Evolutionary conservation across 2,888 invertebrate genomes (phyloP).

Genomic region (Andrena fulva): DNA sequence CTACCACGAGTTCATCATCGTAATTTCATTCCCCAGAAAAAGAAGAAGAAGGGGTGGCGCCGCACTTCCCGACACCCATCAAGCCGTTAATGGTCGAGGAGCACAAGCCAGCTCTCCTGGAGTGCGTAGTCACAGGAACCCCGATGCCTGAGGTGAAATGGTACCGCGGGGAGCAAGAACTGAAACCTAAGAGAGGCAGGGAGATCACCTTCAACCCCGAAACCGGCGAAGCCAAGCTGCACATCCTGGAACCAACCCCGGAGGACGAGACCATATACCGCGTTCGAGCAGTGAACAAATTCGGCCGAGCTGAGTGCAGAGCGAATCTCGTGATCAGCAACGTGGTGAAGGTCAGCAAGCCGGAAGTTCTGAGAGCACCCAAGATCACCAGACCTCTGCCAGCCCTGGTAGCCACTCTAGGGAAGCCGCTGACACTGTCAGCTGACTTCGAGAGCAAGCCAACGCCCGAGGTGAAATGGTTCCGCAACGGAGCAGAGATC

Average conservation of each 20-base stretch:
- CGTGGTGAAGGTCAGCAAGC: constrained; percentile 85
- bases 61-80: constrained; percentile 88
- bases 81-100: constrained; percentile 89
- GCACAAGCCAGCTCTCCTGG: constrained; percentile 87
- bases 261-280: constrained; percentile 90
- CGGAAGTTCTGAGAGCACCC: constrained; percentile 88
- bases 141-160: constrained; percentile 91
- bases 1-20: neutral
- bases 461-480: constrained; percentile 93
- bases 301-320: constrained; percentile 90
- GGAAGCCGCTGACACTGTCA: constrained; percentile 89
- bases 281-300: constrained; percentile 90
- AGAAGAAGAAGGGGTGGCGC: constrained; percentile 90
- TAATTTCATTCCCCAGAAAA: constrained; percentile 85
- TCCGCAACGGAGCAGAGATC: constrained; percentile 92
- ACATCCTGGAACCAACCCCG: constrained; percentile 88
- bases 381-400: constrained; percentile 92
- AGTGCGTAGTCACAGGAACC: constrained; percentile 89
- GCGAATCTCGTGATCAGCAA: constrained; percentile 89
- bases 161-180: constrained; percentile 88
- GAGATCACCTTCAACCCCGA: constrained; percentile 87
- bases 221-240: constrained; percentile 88
- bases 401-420: constrained; percentile 90
- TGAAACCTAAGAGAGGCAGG: constrained; percentile 87
- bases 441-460: constrained; percentile 91